Evolutionary conservation across 1,140 invertebrate genomes (phyloP), one percentile per base, ranked within the genome.

Genomic region (Halesus radiatus): DNA sequence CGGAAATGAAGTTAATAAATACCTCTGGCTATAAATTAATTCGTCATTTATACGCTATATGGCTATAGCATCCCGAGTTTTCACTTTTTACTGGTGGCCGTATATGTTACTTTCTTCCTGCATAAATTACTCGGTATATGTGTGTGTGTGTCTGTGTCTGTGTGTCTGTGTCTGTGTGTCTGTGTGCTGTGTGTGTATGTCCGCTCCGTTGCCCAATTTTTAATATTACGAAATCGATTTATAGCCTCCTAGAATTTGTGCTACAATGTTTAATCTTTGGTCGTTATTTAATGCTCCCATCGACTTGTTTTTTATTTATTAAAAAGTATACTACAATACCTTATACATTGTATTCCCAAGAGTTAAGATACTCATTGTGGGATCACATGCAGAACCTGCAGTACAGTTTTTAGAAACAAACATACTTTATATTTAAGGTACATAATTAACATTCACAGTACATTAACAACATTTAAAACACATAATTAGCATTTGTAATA

Each of bases 171-270:
- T 32, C 0, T 32, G 53, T 22, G 54, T 20, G 54, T n/a, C 1
- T 52, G n/a, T n/a, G 54, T 15, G n/a, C 7, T 22, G 20, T 10
- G n/a, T 53, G 18, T n/a, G n/a, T n/a, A n/a, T n/a, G n/a, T n/a
- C n/a, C n/a, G n/a, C n/a, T n/a, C 18, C 18, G 26, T 54, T 72
- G 68, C 68, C 68, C 22, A 72, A 72, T 72, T 53, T 66, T n/a
- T 26, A 26, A 53, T 37, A 29, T 72, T 72, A 72, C 68, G 68
- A 72, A 72, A 72, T 8, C 2, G 50, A 72, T 72, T 22, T 22
- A 72, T 72, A 5, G 50, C 68, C 68, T 22, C 68, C 20, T 29
- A 68, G 45, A 52, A n/a, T 72, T 45, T 1, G 16, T 5, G 16
- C 32, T 20, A 52, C 23, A 18, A 23, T 72, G 45, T 72, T 50